Percentiles rank a stretch among this genome's conserved stretches.
Conservation (phyloP, 2,797 vertebrate genomes). For the Triplophysa bombifrons region DNA sequence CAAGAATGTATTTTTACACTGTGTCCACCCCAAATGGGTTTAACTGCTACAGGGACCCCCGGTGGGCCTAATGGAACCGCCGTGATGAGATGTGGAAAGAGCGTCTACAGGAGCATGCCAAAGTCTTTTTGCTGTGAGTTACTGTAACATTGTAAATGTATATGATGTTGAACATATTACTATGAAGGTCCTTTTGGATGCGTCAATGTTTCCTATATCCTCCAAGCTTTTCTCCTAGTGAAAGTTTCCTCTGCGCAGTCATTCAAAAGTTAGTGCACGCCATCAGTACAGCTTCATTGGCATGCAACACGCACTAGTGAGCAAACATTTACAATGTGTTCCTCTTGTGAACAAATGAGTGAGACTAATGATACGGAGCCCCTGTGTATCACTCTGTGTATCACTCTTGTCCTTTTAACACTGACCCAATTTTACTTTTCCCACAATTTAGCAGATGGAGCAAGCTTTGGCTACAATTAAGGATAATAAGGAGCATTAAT, state of each 20-base stretch:
- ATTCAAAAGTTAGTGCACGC: conserved; percentile 11
- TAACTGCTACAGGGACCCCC: too few species aligned
- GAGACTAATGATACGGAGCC: conserved; percentile 54
- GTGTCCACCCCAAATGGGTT: accelerated
- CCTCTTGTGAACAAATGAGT: conserved; percentile 66
- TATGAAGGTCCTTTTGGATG: not conserved
- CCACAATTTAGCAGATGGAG: conserved; percentile 75
- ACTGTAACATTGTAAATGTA: not conserved
- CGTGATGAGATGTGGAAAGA: too few species aligned
- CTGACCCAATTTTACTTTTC: conserved; percentile 73
- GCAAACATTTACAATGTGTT: conserved; percentile 46
- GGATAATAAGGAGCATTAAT: conserved; percentile 78
- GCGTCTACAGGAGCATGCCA: too few species aligned
- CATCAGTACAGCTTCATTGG: conserved; percentile 32
- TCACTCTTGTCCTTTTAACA: conserved; percentile 63
- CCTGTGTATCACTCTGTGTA: conserved; percentile 60
- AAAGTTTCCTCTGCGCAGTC: conserved; percentile 6
- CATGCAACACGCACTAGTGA: conserved; percentile 34
- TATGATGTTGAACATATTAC: not conserved
- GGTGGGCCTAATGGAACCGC: too few species aligned
- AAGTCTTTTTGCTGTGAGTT: not conserved
- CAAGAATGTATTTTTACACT: too few species aligned
- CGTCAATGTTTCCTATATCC: not conserved
- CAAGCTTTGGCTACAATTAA: conserved; percentile 77
- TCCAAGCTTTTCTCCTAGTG: not conserved